phyloP scores from a whole-genome alignment of 2,888 invertebrate genomes.

The Arge pagana region DNA sequence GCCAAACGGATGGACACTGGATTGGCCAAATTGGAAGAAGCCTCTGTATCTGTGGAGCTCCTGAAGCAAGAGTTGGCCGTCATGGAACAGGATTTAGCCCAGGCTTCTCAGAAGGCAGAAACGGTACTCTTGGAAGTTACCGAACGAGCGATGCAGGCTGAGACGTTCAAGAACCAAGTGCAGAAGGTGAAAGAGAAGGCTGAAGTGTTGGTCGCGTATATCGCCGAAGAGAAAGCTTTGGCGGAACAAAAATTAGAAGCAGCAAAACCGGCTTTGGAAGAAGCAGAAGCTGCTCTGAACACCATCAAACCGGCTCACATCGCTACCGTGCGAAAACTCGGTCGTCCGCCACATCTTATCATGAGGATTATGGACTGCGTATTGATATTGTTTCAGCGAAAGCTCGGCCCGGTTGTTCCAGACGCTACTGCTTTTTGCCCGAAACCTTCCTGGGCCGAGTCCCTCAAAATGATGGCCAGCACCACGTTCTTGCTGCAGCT shows the following conservation, averaged over 20 bases:
- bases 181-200: constrained; percentile 96
- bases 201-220: constrained; percentile 82
- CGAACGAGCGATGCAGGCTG: constrained; percentile 92
- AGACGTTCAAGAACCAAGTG: constrained; percentile 93
- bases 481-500: constrained; percentile 89
- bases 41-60: constrained; percentile 89
- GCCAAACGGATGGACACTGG: constrained; percentile 95
- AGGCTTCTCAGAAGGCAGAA: constrained; percentile 92
- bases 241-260: constrained; percentile 94
- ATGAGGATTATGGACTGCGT: constrained; percentile 99
- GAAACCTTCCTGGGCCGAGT: constrained; percentile 96
- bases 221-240: constrained; percentile 86
- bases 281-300: constrained; percentile 92
- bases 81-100: constrained; percentile 92
- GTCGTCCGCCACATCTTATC: constrained; percentile 93
- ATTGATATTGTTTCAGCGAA: constrained; percentile 87
- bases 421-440: constrained; percentile 84
- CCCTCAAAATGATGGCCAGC: constrained; percentile 96
- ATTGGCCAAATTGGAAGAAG: constrained; percentile 92
- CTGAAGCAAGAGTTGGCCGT: constrained; percentile 89
- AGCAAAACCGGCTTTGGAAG: constrained; percentile 93
- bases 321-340: constrained; percentile 90
- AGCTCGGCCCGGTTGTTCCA: constrained; percentile 74
- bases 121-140: constrained; percentile 88
- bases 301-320: constrained; percentile 98